Conservation (phyloP, 1,140 invertebrate species). For the Geopemphigus sp. region DNA sequence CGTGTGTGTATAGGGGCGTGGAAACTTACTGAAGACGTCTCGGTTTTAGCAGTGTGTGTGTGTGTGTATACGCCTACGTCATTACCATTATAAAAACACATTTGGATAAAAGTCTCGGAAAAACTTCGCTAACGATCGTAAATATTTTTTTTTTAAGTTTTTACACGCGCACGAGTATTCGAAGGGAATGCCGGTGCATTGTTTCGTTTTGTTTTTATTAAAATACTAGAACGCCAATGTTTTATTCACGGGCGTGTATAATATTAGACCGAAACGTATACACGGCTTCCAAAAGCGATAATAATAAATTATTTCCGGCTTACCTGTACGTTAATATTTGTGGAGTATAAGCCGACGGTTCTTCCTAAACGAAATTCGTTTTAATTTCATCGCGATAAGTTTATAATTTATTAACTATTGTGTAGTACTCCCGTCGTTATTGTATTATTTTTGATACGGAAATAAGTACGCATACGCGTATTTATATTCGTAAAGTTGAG, state of each 20-base stretch:
- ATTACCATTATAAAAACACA: background rate
- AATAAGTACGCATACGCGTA: no score
- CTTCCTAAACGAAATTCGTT: background rate
- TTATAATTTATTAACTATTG: no score
- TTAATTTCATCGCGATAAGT: background rate
- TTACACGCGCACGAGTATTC: background rate
- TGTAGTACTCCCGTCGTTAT: background rate
- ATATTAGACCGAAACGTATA: no score
- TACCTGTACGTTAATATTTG: no score
- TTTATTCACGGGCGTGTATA: no score
- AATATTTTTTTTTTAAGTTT: background rate
- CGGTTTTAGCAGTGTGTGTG: no score
- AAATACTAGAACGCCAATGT: no score
- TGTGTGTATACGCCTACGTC: background rate
- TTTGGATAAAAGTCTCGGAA: background rate
- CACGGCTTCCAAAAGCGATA: no score
- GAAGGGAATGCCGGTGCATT: background rate
- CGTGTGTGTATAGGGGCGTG: background rate
- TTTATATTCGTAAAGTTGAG: background rate
- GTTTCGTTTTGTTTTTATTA: no score
- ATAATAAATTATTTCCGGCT: no score
- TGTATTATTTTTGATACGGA: no score
- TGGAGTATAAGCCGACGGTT: background rate
- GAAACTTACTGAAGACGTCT: no score
- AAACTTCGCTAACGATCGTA: background rate